phyloP scores from a whole-genome alignment of 1,140 invertebrate genomes.

The Gryon sp. region DNA sequence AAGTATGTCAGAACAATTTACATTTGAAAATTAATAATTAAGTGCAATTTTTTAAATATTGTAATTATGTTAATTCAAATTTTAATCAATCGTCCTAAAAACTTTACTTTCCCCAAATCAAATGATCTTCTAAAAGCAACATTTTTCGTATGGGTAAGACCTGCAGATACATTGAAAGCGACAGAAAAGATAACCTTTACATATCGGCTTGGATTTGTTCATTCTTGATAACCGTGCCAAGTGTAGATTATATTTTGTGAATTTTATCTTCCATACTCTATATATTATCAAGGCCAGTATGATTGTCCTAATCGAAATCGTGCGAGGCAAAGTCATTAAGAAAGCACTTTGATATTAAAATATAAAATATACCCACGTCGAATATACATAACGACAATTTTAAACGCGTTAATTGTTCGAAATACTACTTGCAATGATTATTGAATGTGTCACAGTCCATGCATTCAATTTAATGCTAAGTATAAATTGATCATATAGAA shows the following conservation, averaged over 20 bases:
- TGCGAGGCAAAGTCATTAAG: slow-evolving; percentile 38
- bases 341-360: slow-evolving; percentile 8
- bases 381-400: too few species aligned
- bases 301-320: slow-evolving; percentile 42
- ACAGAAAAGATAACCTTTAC: slow-evolving; percentile 40
- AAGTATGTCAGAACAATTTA: too few species aligned
- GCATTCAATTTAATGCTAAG: too few species aligned
- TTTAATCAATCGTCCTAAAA: too few species aligned
- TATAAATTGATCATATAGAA: too few species aligned
- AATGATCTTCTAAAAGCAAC: too few species aligned
- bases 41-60: too few species aligned
- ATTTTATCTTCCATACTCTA: slow-evolving; percentile 44
- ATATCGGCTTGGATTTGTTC: slow-evolving; percentile 34
- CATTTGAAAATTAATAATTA: too few species aligned
- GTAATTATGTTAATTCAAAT: too few species aligned
- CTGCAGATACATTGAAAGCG: slow-evolving; percentile 21
- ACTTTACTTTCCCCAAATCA: too few species aligned
- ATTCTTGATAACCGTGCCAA: slow-evolving; percentile 19
- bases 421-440: too few species aligned
- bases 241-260: slow-evolving; percentile 42
- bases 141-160: slow-evolving; percentile 2
- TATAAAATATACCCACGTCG: neutral
- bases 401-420: too few species aligned
- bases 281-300: slow-evolving; percentile 48
- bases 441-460: neutral